A percentile compares a stretch with the other conserved stretches of the same genome.
These are phyloP conservation scores for Schlechtendalia chinensis DNA, from an alignment of 1,140 invertebrate species.

Conservation along the genomic window DNA sequence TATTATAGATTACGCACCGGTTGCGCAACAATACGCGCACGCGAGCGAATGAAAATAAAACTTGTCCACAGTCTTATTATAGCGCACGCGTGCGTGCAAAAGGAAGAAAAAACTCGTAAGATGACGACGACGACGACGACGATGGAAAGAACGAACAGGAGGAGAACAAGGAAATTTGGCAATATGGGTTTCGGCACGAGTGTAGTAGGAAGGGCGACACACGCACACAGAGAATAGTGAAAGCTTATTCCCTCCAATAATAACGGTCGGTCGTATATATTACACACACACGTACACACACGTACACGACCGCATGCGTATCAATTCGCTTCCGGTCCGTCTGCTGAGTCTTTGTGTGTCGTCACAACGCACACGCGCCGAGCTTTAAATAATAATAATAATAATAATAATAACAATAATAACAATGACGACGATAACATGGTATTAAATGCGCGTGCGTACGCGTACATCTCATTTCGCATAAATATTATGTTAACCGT, in stretches of 20 bases:
- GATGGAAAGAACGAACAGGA: too few relatives aligned
- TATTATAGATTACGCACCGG: too few relatives aligned
- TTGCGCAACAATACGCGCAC: too few relatives aligned
- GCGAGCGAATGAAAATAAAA: too few relatives aligned
- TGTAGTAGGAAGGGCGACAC: neutral
- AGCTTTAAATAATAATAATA: constrained; percentile 25
- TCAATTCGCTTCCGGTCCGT: constrained; percentile 5
- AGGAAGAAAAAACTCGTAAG: too few relatives aligned
- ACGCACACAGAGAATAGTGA: neutral
- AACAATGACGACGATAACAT: too few relatives aligned
- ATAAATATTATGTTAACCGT: neutral
- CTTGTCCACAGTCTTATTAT: too few relatives aligned
- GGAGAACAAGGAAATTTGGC: neutral
- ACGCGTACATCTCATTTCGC: neutral
- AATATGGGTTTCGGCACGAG: neutral
- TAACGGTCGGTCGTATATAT: too few relatives aligned
- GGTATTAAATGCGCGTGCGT: neutral
- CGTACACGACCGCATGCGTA: neutral
- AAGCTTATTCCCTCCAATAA: neutral
- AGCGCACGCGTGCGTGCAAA: too few relatives aligned
- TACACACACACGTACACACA: neutral
- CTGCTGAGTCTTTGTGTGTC: neutral
- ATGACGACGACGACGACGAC: too few relatives aligned
- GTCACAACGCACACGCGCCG: neutral
- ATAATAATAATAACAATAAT: neutral